Base-by-base conservation (phyloP, 2,888 invertebrate species). In the Caenorhabditis imperialis region DNA sequence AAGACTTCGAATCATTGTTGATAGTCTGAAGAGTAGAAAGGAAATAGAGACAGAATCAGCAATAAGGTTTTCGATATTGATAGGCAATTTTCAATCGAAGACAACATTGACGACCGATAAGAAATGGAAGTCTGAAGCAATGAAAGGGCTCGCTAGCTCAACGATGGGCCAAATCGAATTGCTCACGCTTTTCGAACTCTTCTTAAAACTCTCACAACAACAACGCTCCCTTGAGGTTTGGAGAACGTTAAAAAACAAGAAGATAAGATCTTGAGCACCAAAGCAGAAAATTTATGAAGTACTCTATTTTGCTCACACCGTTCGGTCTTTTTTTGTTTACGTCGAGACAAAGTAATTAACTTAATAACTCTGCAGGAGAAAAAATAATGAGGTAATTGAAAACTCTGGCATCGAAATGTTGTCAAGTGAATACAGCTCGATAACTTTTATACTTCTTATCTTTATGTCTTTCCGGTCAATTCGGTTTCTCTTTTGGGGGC, bases 361-460 rank as follows among this genome's bases (percentile, higher is more conserved):
- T 44, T 22, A 44, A 44, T 44, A 12, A 23, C 2, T 12, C 10
- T 44, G 20, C n/a, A n/a, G n/a, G n/a, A n/a, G n/a, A 20, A 22
- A 50, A 22, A 20, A 5, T 40, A 5, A 3, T 2, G 22, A 35
- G 20, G 22, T 33, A 20, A 50, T 50, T 14, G 20, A 22, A 53
- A 53, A 33, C 16, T 44, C 44, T 40, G 6, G 40, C 4, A 4
- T 44, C 12, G 22, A 5, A 44, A 44, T 2, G 14, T 50, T 33
- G n/a, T 1, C 8, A 33, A 35, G 30, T 27, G 23, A 40, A 40
- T 40, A 25, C 42, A 44, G 14, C 20, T 0, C n/a, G 30, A 16
- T 33, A 16, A 18, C 33, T 61, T 61, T 61, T 62, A 62, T 62
- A 62, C 44, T 20, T 62, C 61, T 62, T 62, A 62, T 62, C 61